Conservation (phyloP, 2,113 vertebrate genomes). For the Peromyscus polionotus region DNA sequence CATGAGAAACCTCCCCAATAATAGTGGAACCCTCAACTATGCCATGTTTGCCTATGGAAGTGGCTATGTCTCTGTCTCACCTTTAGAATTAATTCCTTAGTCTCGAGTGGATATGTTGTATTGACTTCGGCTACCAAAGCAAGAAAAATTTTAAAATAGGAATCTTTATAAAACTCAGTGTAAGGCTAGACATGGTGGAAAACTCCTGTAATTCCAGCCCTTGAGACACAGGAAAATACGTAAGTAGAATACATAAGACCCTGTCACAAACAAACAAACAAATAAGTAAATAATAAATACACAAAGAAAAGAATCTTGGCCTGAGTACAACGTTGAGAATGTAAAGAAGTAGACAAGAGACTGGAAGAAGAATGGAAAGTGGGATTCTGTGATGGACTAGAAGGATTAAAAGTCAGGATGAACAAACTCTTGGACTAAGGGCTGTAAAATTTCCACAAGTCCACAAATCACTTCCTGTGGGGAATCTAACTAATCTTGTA, state of each 20-base stretch:
- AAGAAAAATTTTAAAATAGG: background rate
- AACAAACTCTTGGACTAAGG: background rate
- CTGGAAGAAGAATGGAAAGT: background rate
- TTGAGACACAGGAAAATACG: accelerated
- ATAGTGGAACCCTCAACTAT: no score
- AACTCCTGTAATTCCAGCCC: background rate
- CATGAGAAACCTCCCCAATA: background rate
- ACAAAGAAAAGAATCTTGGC: background rate
- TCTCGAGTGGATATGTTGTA: background rate
- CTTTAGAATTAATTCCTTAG: background rate
- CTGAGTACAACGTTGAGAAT: background rate
- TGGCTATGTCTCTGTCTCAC: background rate
- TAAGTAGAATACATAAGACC: background rate
- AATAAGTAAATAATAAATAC: background rate
- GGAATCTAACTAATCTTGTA: background rate
- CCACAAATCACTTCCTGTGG: background rate
- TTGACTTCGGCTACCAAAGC: background rate
- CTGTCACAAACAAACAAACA: background rate
- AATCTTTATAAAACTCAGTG: background rate
- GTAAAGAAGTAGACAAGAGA: background rate
- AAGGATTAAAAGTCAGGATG: background rate
- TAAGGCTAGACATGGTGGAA: background rate
- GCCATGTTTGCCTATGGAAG: background rate
- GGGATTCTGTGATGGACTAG: background rate
- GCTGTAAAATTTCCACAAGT: background rate